Conservation (phyloP, 2,113 vertebrate species). For the Prinia subflava region DNA sequence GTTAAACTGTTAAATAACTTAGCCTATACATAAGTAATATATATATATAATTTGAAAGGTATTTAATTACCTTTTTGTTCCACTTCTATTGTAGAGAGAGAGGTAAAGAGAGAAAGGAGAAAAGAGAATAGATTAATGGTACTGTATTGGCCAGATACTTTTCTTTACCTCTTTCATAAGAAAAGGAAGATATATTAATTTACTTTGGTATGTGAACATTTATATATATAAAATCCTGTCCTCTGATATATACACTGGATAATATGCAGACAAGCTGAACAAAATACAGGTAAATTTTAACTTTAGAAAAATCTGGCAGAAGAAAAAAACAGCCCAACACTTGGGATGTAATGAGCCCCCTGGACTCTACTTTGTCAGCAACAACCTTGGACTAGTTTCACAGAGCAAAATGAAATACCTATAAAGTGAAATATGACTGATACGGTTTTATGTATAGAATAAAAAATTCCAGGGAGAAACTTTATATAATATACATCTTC, state of each 20-base stretch:
- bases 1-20: slow-evolving; percentile 76
- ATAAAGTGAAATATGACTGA: slow-evolving; percentile 1
- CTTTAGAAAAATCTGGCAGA: slow-evolving; percentile 26
- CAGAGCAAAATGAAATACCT: neutral
- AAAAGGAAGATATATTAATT: slow-evolving; percentile 71
- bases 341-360: neutral
- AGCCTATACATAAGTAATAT: slow-evolving; percentile 76
- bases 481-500: neutral
- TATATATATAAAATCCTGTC: neutral
- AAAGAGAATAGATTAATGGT: slow-evolving; percentile 91
- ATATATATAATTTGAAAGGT: slow-evolving; percentile 82
- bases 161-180: slow-evolving; percentile 76
- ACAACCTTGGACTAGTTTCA: neutral
- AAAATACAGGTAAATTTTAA: slow-evolving; percentile 34
- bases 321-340: neutral
- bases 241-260: slow-evolving; percentile 21
- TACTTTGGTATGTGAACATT: slow-evolving; percentile 63
- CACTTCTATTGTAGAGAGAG: slow-evolving; percentile 97
- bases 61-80: slow-evolving; percentile 99
- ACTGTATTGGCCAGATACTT: slow-evolving; percentile 79
- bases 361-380: neutral
- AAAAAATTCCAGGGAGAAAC: neutral
- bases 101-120: slow-evolving; percentile 85
- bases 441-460: neutral
- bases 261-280: slow-evolving; percentile 22